These are phyloP conservation scores for Hydrozoanthus gracilis DNA, from an alignment of 92 coral and sea anemone genomes.

Conservation along the genomic window DNA sequence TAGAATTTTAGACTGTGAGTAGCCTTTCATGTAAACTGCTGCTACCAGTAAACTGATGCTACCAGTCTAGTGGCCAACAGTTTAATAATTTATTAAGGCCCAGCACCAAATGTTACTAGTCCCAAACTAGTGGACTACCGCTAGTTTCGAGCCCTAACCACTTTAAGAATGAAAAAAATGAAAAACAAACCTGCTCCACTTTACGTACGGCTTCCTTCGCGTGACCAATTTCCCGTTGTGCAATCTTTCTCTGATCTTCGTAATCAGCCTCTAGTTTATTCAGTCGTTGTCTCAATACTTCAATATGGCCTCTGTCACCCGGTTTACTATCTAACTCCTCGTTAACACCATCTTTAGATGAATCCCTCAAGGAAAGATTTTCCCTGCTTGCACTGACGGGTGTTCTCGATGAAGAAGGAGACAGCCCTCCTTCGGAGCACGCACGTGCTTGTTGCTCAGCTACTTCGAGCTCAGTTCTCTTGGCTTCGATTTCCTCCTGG, in stretches of 20 bases:
- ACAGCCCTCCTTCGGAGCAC: constrained; percentile 52
- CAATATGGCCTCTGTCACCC: constrained; percentile 82
- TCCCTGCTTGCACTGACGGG: constrained; percentile 44
- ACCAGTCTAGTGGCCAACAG: too few species aligned
- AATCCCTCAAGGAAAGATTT: not conserved
- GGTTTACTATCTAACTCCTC: constrained; percentile 56
- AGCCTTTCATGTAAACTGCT: too few species aligned
- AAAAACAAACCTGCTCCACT: constrained; percentile 70
- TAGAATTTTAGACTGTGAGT: too few species aligned
- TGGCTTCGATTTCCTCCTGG: constrained; percentile 88
- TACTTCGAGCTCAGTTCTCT: constrained; percentile 85
- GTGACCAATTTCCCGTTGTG: constrained; percentile 83
- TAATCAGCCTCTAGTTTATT: constrained; percentile 89
- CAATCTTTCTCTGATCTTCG: constrained; percentile 85
- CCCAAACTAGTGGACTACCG: too few species aligned
- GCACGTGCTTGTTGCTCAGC: constrained; percentile 85
- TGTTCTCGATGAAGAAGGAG: constrained; percentile 54
- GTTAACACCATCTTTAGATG: not conserved
- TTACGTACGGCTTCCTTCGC: constrained; percentile 91
- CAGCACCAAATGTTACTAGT: too few species aligned
- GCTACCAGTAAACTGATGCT: too few species aligned
- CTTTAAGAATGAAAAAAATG: too few species aligned
- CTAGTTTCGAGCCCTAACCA: too few species aligned
- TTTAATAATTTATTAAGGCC: too few species aligned
- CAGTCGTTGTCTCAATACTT: constrained; percentile 81